Evolutionary conservation across 2,797 vertebrate genomes (phyloP).

Genomic region (Eidolon dupreanum): DNA sequence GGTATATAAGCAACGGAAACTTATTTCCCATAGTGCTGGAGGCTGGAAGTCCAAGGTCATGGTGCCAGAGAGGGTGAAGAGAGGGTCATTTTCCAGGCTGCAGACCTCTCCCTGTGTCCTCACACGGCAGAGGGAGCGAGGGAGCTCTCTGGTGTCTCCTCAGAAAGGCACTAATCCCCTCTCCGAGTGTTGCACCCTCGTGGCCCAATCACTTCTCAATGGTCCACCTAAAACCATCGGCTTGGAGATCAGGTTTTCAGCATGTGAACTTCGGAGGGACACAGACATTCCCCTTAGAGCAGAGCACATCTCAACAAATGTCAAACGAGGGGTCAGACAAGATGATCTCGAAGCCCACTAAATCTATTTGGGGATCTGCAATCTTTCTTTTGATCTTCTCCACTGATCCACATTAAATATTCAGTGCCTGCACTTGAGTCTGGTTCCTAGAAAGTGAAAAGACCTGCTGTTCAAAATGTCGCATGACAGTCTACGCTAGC

Average conservation of each 20-base stretch:
- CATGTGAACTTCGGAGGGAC: too few relatives aligned
- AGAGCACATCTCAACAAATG: background rate
- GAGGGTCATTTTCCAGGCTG: background rate
- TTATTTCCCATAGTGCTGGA: background rate
- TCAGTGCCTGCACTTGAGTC: background rate
- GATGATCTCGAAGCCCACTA: background rate
- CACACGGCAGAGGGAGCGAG: background rate
- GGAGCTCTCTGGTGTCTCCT: background rate
- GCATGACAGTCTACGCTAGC: fast-evolving
- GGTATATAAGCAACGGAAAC: background rate
- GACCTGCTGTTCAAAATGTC: background rate
- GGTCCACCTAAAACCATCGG: background rate
- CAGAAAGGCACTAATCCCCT: background rate
- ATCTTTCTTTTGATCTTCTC: background rate
- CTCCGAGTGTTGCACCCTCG: too few relatives aligned
- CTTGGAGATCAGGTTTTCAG: background rate
- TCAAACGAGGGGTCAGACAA: background rate
- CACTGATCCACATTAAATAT: background rate
- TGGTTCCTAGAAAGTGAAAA: background rate
- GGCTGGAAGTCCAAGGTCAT: background rate
- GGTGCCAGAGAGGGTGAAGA: fast-evolving
- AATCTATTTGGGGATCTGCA: background rate
- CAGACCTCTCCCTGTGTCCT: background rate
- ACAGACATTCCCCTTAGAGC: background rate
- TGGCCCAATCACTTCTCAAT: background rate